phyloP scores from a whole-genome alignment of 2,888 invertebrate species.

The Cetonia aurata region DNA sequence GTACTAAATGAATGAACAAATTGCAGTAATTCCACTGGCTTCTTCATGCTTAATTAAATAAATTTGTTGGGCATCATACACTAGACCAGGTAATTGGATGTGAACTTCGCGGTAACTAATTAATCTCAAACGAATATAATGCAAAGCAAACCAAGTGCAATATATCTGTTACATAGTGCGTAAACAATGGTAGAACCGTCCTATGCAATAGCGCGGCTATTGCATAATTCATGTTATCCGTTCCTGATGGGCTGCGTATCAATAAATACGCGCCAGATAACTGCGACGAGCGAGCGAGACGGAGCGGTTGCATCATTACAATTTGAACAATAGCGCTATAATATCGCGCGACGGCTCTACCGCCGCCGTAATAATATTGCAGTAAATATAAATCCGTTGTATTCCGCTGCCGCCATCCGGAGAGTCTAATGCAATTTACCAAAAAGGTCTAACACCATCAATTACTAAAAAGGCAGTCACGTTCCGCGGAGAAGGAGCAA shows the following conservation, averaged over 20 bases:
- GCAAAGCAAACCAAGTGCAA: slow-evolving; percentile 19
- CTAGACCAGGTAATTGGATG: too few relatives aligned
- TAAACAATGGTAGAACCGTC: slow-evolving; percentile 42
- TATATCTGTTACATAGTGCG: slow-evolving; percentile 39
- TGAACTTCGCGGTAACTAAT: background rate
- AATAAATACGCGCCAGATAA: slow-evolving; percentile 28
- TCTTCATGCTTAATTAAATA: too few relatives aligned
- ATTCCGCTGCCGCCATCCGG: slow-evolving; percentile 27
- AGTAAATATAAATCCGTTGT: slow-evolving; percentile 43
- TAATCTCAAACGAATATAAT: slow-evolving; percentile 9
- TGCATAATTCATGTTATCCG: slow-evolving; percentile 46
- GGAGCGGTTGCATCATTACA: slow-evolving; percentile 43
- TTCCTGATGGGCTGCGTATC: slow-evolving; percentile 24
- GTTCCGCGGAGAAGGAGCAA: slow-evolving; percentile 63
- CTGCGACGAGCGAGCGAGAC: slow-evolving; percentile 1
- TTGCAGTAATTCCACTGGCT: too few relatives aligned
- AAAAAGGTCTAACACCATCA: slow-evolving; percentile 61
- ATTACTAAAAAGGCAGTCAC: slow-evolving; percentile 66
- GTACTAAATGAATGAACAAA: too few relatives aligned
- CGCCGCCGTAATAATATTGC: slow-evolving; percentile 40
- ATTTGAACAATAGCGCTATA: slow-evolving; percentile 46
- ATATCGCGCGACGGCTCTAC: slow-evolving; percentile 31
- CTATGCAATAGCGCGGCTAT: slow-evolving; percentile 23
- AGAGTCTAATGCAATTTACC: slow-evolving; percentile 54
- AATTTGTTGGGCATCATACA: too few relatives aligned